A percentile compares a stretch with the other conserved stretches of the same genome.
Conservation (phyloP, 2,888 invertebrate species). For the Spilarctia lutea region DNA sequence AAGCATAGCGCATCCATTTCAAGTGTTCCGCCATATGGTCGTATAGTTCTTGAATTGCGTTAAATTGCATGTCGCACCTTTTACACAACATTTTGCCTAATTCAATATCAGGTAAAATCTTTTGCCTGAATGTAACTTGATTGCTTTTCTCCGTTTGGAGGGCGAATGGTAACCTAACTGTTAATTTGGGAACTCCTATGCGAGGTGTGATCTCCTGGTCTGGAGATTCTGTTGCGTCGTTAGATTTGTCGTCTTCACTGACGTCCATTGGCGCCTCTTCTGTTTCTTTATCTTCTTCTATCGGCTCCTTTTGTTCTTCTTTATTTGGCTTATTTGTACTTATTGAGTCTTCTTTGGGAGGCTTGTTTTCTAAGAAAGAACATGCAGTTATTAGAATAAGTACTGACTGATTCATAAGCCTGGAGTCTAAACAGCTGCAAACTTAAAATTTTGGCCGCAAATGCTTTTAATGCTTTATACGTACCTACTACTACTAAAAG, state of each 20-base stretch:
- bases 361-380: constrained; percentile 57
- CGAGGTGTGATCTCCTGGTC: constrained; percentile 49
- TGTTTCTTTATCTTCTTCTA: constrained; percentile 40
- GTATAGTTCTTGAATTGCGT: constrained; percentile 82
- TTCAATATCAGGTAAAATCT: constrained; percentile 75
- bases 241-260: constrained; percentile 58
- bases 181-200: constrained; percentile 43
- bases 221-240: constrained; percentile 56
- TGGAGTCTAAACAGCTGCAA: no score
- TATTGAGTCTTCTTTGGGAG: constrained; percentile 43
- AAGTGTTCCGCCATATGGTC: constrained; percentile 89
- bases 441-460: no score
- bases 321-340: constrained; percentile 36
- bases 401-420: no score
- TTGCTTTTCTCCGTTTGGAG: constrained; percentile 77
- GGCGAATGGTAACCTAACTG: constrained; percentile 68
- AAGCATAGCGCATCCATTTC: constrained; percentile 91
- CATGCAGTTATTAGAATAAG: no score
- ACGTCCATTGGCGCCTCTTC: constrained; percentile 55
- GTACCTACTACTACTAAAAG: no score
- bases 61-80: constrained; percentile 82
- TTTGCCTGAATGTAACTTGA: constrained; percentile 71
- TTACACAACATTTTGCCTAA: constrained; percentile 79
- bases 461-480: no score
- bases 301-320: constrained; percentile 38